These are phyloP conservation scores for Bombus fervidus DNA, from an alignment of 1,140 invertebrate genomes.

Conservation along the genomic window DNA sequence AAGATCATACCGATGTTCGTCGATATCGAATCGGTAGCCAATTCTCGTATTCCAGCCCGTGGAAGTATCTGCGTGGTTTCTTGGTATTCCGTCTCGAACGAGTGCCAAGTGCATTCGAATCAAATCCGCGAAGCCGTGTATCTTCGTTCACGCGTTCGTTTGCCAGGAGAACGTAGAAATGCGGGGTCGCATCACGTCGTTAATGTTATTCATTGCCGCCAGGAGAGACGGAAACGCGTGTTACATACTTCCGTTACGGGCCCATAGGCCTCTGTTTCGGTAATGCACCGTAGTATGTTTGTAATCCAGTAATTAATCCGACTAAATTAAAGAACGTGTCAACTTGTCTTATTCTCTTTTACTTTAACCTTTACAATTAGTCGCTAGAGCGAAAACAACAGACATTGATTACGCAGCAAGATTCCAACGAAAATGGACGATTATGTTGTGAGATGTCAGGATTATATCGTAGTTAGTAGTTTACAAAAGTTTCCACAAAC, in stretches of 20 bases:
- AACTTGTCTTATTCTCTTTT: too few species aligned
- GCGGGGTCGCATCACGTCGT: slow-evolving; percentile 4
- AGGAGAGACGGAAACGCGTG: slow-evolving; percentile 29
- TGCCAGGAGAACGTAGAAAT: slow-evolving; percentile 20
- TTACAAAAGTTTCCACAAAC: too few species aligned
- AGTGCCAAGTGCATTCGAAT: slow-evolving; percentile 60
- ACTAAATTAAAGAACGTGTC: too few species aligned
- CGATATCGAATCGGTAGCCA: slow-evolving; percentile 44
- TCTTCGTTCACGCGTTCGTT: slow-evolving; percentile 22
- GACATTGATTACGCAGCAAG: background rate
- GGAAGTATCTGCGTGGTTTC: slow-evolving; percentile 40
- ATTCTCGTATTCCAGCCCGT: slow-evolving; percentile 20
- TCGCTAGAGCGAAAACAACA: background rate
- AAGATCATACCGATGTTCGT: background rate
- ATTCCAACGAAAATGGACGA: too few species aligned
- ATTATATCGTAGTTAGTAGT: background rate
- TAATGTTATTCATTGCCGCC: slow-evolving; percentile 37
- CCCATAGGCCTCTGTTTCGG: background rate
- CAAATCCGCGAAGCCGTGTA: slow-evolving; percentile 40
- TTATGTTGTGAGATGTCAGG: background rate
- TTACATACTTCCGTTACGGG: slow-evolving; percentile 28
- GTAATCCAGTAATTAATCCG: background rate
- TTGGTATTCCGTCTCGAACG: slow-evolving; percentile 59
- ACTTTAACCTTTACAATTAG: too few species aligned
- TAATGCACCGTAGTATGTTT: background rate